Conservation (phyloP, 2,113 vertebrate species). For the Xenopus tropicalis region UCB_Xtro_10.0 CM004450.2:145105501-145106000, state of each 20-base stretch:
- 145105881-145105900: not conserved
- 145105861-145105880: not conserved
- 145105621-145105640: slow-evolving; percentile 92
- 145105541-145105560: slow-evolving; percentile 42
- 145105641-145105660: slow-evolving; percentile 94
- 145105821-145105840: slow-evolving; percentile 89
- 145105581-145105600: slow-evolving; percentile 65
- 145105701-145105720: slow-evolving; percentile 91
- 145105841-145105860: slow-evolving; percentile 58
- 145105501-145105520: slow-evolving; percentile 44
- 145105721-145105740: slow-evolving; percentile 91
- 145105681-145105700: slow-evolving; percentile 98
- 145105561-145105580: slow-evolving; percentile 36
- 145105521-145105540: slow-evolving; percentile 70
- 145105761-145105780: slow-evolving; percentile 96
- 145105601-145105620: slow-evolving; percentile 89
- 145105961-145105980: not conserved
- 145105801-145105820: slow-evolving; percentile 92
- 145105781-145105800: slow-evolving; percentile 96
- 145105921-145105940: not conserved
- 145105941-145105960: not conserved
- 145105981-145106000: too few species aligned
- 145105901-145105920: too few species aligned
- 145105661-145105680: slow-evolving; percentile 93
- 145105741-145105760: slow-evolving; percentile 94